A percentile compares a stretch with the other conserved stretches of the same genome.
These are phyloP conservation scores for Bucorvus abyssinicus DNA, from an alignment of 2,797 vertebrate genomes.

Conservation along the genomic window DNA sequence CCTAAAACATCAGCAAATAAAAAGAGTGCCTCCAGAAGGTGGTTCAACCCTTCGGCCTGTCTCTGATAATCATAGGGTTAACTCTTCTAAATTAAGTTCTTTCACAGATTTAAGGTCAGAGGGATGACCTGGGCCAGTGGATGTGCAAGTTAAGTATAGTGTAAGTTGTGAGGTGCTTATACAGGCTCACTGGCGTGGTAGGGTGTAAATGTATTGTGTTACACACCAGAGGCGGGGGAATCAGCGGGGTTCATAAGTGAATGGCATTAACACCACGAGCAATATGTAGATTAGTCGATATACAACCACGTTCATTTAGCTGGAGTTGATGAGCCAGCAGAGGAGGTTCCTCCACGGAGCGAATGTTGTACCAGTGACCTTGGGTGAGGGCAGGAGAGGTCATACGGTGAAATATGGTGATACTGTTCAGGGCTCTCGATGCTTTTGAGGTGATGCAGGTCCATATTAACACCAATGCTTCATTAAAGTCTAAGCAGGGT, in stretches of 20 bases:
- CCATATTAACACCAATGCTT: neutral
- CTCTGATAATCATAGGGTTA: neutral
- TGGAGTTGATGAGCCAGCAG: constrained; percentile 36
- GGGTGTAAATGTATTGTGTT: neutral
- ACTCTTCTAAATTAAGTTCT: neutral
- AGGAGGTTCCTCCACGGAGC: neutral
- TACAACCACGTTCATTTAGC: neutral
- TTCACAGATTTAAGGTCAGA: neutral
- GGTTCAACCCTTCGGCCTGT: neutral
- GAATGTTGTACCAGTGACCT: neutral
- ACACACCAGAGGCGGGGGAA: fast-evolving
- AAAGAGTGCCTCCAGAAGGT: neutral
- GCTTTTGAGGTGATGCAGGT: neutral
- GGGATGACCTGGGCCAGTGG: too few relatives aligned
- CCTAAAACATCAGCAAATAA: neutral
- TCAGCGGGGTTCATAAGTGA: fast-evolving
- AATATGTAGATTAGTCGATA: neutral
- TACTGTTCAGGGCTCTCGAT: neutral
- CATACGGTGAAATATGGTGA: neutral
- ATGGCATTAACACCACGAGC: neutral
- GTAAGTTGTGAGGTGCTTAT: neutral
- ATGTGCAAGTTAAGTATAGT: neutral
- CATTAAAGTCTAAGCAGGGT: neutral
- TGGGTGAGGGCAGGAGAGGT: neutral
- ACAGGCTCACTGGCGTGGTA: neutral